A percentile compares a stretch with the other conserved stretches of the same genome.
Evolutionary conservation across 2,888 invertebrate species (phyloP).

Genomic region (Trichacis sp.): DNA sequence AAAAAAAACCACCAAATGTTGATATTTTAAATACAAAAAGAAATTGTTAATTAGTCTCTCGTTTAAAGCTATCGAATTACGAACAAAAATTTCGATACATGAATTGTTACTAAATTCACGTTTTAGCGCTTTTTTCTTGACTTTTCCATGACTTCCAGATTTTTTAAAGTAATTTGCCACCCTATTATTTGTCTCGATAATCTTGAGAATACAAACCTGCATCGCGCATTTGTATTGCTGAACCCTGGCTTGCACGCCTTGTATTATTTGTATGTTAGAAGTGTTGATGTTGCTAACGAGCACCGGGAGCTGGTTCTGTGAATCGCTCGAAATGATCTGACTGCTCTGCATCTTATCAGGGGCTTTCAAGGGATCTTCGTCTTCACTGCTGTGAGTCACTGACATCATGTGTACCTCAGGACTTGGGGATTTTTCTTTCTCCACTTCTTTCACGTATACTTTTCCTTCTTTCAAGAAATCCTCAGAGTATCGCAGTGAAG

Average conservation of each 20-base stretch:
- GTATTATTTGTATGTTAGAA: slow-evolving; percentile 69
- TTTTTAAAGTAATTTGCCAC: no score
- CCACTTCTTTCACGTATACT: slow-evolving; percentile 67
- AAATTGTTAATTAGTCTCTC: no score
- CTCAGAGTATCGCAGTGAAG: slow-evolving; percentile 73
- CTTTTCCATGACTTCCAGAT: no score
- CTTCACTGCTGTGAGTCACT: slow-evolving; percentile 23
- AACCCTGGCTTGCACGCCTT: slow-evolving; percentile 66
- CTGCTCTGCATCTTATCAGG: slow-evolving; percentile 51
- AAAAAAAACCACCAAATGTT: no score
- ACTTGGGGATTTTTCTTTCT: slow-evolving; percentile 55
- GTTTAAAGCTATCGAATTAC: no score
- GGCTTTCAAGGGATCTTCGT: slow-evolving; percentile 55
- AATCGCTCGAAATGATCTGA: slow-evolving; percentile 33
- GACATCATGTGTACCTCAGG: slow-evolving; percentile 47
- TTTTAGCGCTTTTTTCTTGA: no score
- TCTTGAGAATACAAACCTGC: slow-evolving; percentile 57
- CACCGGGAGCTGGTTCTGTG: slow-evolving; percentile 60
- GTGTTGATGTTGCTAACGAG: slow-evolving; percentile 65
- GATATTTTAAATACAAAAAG: no score
- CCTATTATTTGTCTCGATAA: no score
- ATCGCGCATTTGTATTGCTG: slow-evolving; percentile 70
- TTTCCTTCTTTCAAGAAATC: slow-evolving; percentile 76
- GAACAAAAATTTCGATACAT: no score
- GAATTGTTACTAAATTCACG: no score